phyloP scores from a whole-genome alignment of 2,888 invertebrate species.

The Apamea crenata region DNA sequence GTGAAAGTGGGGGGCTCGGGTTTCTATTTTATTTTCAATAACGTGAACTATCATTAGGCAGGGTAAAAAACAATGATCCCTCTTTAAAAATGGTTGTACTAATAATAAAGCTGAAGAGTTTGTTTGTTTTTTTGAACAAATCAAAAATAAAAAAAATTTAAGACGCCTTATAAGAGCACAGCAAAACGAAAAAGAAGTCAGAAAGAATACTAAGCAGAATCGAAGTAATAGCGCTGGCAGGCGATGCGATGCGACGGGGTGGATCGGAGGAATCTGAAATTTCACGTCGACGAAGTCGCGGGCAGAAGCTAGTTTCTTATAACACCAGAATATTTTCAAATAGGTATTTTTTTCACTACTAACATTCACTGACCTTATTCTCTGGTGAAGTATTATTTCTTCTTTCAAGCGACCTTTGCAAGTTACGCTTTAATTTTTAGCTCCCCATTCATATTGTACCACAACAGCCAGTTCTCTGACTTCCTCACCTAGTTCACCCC shows the following conservation, averaged over 20 bases:
- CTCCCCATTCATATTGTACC: background rate
- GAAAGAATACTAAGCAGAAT: no score
- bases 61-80: background rate
- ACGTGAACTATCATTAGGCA: background rate
- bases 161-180: no score
- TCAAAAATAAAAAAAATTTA: no score
- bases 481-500: constrained; percentile 15
- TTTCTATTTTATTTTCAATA: background rate
- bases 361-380: background rate
- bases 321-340: background rate
- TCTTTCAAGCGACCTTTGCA: background rate
- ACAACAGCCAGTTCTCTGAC: background rate
- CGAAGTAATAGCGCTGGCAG: no score
- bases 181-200: no score
- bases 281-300: no score
- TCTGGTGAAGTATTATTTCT: background rate
- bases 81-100: background rate
- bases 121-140: no score
- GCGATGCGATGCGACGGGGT: no score
- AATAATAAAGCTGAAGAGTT: no score
- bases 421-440: no score
- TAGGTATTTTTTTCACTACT: background rate
- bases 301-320: no score
- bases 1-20: background rate
- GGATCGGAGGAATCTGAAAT: no score